These are phyloP conservation scores for Girardia tigrina DNA, from an alignment of 2,888 invertebrate genomes.

Conservation along the genomic window DNA sequence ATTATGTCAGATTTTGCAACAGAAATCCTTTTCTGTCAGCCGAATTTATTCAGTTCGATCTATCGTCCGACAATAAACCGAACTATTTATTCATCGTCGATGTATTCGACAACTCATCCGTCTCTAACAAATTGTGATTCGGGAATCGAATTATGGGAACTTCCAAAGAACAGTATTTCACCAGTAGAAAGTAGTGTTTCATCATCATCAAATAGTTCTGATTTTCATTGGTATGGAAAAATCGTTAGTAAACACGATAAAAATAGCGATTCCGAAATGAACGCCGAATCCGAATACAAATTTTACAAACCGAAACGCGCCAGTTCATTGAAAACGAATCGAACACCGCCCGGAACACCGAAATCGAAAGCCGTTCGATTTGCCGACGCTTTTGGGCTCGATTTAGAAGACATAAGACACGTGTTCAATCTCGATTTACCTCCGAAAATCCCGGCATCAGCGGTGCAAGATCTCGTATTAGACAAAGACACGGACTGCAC, in stretches of 20 bases:
- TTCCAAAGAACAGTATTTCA: background rate
- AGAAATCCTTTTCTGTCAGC: background rate
- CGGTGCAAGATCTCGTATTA: slow-evolving; percentile 41
- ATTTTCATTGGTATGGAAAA: background rate
- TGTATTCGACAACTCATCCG: background rate
- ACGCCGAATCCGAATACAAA: background rate
- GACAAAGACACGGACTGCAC: background rate
- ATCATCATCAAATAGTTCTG: background rate
- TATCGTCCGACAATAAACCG: background rate
- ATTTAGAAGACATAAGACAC: slow-evolving; percentile 65
- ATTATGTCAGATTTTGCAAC: background rate
- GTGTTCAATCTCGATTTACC: slow-evolving; percentile 46
- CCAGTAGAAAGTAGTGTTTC: background rate
- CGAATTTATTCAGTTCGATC: background rate
- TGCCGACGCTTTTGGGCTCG: slow-evolving; percentile 79
- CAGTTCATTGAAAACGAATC: slow-evolving; percentile 30
- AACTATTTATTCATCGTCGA: background rate
- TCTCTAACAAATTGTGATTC: background rate
- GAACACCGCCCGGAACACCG: slow-evolving; percentile 25
- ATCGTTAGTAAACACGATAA: background rate
- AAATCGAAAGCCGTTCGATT: slow-evolving; percentile 71
- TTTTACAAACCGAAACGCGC: slow-evolving; percentile 33
- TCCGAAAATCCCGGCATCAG: slow-evolving; percentile 46
- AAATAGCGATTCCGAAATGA: background rate
- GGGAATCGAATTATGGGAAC: background rate